Evolutionary conservation across 2,797 vertebrate species (phyloP).

Genomic region (Pangasius larnaudii): DNA sequence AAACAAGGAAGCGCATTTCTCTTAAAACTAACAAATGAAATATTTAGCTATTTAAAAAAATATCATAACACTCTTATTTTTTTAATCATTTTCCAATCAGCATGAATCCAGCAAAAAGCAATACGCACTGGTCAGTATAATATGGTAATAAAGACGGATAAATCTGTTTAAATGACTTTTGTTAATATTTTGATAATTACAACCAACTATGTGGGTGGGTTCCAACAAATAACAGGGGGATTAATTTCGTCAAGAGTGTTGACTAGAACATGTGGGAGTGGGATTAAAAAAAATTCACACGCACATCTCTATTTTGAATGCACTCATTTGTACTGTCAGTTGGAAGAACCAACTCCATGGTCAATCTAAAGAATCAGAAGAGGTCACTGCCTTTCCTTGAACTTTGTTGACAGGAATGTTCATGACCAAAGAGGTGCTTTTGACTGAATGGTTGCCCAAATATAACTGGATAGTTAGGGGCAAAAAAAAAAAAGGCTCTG

Average conservation of each 20-base stretch:
- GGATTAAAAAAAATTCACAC: neutral
- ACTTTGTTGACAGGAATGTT: conserved; percentile 36
- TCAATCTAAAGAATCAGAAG: conserved; percentile 1
- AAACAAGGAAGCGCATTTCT: neutral
- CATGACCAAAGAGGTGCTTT: conserved; percentile 35
- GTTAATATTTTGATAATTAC: neutral
- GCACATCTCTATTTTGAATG: neutral
- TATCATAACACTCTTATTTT: neutral
- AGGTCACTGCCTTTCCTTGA: conserved; percentile 39
- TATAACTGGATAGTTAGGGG: conserved; percentile 39
- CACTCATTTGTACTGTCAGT: neutral
- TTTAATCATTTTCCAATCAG: neutral
- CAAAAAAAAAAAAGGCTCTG: conserved; percentile 1
- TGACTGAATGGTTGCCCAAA: conserved; percentile 37
- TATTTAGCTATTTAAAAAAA: neutral
- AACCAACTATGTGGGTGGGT: no score
- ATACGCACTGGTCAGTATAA: neutral
- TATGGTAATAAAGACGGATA: neutral
- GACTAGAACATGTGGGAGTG: neutral
- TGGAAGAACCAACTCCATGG: neutral
- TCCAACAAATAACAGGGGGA: neutral
- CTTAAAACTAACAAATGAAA: neutral
- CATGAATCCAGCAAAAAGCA: neutral
- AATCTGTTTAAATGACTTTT: neutral
- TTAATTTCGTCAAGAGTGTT: neutral